Evolutionary conservation across 2,797 vertebrate genomes (phyloP).

Genomic region (Craterocephalus amniculus): DNA sequence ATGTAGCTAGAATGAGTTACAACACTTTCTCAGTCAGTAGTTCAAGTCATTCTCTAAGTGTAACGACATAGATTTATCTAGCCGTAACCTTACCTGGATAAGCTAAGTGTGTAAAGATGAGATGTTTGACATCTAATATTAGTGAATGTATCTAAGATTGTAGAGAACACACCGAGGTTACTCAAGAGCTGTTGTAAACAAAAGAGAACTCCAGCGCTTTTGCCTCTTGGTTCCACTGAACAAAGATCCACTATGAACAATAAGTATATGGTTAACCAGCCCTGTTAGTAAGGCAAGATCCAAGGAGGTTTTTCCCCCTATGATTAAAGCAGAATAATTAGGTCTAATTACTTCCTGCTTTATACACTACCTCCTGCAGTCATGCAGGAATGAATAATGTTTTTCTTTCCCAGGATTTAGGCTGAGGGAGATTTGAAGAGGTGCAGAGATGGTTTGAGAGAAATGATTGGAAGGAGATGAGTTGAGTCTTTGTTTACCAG

Average conservation of each 20-base stretch:
- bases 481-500: constrained; percentile 28
- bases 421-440: not conserved
- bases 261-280: constrained; percentile 62
- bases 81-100: not conserved
- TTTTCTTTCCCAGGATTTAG: constrained; percentile 65
- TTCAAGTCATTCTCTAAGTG: not conserved
- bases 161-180: constrained; percentile 31
- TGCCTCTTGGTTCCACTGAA: constrained; percentile 39
- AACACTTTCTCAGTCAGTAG: too few relatives aligned
- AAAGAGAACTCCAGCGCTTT: constrained; percentile 30
- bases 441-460: not conserved
- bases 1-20: not conserved
- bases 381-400: constrained; percentile 67
- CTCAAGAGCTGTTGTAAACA: constrained; percentile 25
- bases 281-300: constrained; percentile 36
- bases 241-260: constrained; percentile 59
- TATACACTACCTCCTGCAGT: constrained; percentile 70
- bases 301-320: constrained; percentile 10
- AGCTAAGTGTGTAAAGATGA: too few relatives aligned
- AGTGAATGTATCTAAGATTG: constrained; percentile 26
- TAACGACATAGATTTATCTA: not conserved
- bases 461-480: constrained; percentile 3
- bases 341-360: constrained; percentile 80
- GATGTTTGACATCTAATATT: constrained; percentile 34
- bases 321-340: constrained; percentile 78